These are phyloP conservation scores for Seladonia tumulorum DNA, from an alignment of 2,888 invertebrate species.

Conservation along the genomic window DNA sequence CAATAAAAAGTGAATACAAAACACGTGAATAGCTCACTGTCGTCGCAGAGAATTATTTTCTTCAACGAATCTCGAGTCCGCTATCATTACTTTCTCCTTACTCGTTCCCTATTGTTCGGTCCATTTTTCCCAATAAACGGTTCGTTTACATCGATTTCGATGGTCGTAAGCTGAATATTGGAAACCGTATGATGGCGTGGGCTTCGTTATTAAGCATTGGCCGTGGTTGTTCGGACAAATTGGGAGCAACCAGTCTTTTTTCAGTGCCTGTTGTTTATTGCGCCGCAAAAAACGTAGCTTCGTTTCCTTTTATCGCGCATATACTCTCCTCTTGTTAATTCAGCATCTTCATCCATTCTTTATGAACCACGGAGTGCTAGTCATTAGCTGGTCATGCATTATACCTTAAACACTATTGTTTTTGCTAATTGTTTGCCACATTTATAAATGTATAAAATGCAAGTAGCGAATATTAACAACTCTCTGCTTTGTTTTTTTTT, in stretches of 20 bases:
- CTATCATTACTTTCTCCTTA: constrained; percentile 15
- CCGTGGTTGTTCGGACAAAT: constrained; percentile 50
- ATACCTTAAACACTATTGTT: not conserved
- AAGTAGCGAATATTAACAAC: not conserved
- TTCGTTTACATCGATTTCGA: constrained; percentile 63
- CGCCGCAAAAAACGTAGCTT: not conserved
- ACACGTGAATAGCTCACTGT: not conserved
- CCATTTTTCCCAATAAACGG: constrained; percentile 57
- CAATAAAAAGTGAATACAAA: not conserved
- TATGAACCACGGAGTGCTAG: not conserved
- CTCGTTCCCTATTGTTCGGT: constrained; percentile 40
- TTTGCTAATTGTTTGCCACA: not conserved
- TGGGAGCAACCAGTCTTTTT: constrained; percentile 19
- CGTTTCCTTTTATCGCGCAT: constrained; percentile 23
- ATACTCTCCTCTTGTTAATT: not conserved
- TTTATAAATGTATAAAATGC: not conserved
- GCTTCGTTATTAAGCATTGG: constrained; percentile 58
- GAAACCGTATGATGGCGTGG: constrained; percentile 48
- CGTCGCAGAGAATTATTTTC: not conserved
- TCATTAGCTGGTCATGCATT: not conserved
- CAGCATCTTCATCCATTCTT: not conserved
- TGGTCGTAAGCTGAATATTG: constrained; percentile 36
- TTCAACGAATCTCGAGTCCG: not conserved
- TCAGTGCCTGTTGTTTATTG: constrained; percentile 40
- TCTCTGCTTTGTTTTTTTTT: too few species aligned